Base-by-base conservation (phyloP, 2,113 vertebrate genomes). In the Pollachius pollachius region DNA sequence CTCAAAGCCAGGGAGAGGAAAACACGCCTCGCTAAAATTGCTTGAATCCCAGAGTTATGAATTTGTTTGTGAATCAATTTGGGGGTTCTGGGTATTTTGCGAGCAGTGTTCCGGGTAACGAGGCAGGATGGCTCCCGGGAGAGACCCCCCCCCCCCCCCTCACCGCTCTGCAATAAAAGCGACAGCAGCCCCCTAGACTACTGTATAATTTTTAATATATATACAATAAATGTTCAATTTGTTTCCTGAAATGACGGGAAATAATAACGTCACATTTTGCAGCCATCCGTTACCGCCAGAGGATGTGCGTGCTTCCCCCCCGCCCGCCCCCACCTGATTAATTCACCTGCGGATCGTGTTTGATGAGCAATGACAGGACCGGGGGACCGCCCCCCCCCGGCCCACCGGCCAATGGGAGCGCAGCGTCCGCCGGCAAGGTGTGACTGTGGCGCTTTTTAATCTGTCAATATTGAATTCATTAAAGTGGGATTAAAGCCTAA, bases 211-310 rank as follows among this genome's bases (percentile, higher is more conserved):
- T 99, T 99, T 99, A 99, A 99, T 99, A 99, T 99, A 98, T 99
- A 99, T 99, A 96, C 97, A 99, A 98, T 99, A 98, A 99, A 98
- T 98, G 96, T 98, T 97, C 96, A 97, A 96, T 98, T 98, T 98
- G 97, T 98, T 98, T 97, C 94, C 94, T 92, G 96, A 95, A 98
- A 96, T 97, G 96, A 98, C 95, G 95, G 95, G 95, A 94, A 96
- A 96, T 97, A 99, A 99, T 98, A 96, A 96, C 94, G 93, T 94
- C 94, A 93, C 92, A 95, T 95, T 95, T 94, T 95, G 93, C 94
- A 95, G 94, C 92, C 96, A 96, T 97, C 94, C 95, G 96, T 98
- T 97, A 98, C 92, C 77, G 81, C 89, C 94, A 92, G 97, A 95
- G 92, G 93, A 96, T 94, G 92, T 76, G 75, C 94, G 92, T 91